Evolutionary conservation across 1,140 invertebrate species (phyloP).

Genomic region (Drosophila chauvacae): DNA sequence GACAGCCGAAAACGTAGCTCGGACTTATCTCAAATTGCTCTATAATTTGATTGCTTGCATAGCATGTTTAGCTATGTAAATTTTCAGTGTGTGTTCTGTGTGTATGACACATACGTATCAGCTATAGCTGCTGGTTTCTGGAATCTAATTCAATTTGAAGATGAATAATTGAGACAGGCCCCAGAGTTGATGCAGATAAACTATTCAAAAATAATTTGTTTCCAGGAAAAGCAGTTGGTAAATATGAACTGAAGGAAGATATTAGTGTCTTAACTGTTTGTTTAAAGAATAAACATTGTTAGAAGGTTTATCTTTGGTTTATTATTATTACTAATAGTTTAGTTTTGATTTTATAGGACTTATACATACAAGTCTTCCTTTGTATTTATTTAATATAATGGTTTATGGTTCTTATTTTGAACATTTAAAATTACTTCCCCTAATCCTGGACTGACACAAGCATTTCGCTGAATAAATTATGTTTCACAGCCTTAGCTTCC

Average conservation of each 20-base stretch:
- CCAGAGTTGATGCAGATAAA: neutral
- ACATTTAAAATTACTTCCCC: neutral
- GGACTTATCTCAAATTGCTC: slow-evolving; percentile 37
- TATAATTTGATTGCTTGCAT: slow-evolving; percentile 46
- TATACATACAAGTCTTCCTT: neutral
- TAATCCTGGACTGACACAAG: neutral
- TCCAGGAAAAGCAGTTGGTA: neutral
- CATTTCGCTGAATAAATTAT: slow-evolving; percentile 15
- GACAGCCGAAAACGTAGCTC: slow-evolving; percentile 29
- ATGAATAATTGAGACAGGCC: slow-evolving; percentile 13
- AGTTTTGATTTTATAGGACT: too few relatives aligned
- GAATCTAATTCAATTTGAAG: slow-evolving; percentile 17
- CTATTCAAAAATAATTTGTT: neutral
- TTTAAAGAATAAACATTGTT: too few relatives aligned
- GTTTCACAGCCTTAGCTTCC: neutral
- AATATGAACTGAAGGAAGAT: neutral
- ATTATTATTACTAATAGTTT: too few relatives aligned
- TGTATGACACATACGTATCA: neutral
- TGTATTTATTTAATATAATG: neutral
- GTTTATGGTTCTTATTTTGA: neutral
- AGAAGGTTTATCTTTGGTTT: neutral
- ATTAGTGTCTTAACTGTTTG: neutral
- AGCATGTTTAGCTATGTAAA: slow-evolving; percentile 24
- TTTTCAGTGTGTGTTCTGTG: slow-evolving; percentile 11
- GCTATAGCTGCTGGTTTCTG: neutral